Conservation (phyloP, 2,113 vertebrate genomes). For the Oryzias woworae region DNA sequence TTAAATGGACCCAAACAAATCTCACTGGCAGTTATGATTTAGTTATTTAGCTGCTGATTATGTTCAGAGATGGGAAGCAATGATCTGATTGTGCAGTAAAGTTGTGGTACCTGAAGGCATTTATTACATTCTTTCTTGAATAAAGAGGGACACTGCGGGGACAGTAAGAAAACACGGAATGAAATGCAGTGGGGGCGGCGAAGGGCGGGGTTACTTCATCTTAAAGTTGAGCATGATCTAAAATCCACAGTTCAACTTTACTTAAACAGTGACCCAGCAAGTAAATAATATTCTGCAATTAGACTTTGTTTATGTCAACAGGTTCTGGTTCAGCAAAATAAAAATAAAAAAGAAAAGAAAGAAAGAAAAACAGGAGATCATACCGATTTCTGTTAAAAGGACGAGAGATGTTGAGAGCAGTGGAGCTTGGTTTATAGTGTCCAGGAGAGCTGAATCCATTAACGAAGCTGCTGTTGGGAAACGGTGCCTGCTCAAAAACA, state of each 20-base stretch:
- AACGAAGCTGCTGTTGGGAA: constrained; percentile 95
- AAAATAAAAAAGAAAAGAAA: background rate
- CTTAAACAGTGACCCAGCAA: constrained; percentile 33
- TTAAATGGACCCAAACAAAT: constrained; percentile 33
- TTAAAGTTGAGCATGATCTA: constrained; percentile 23
- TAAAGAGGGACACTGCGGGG: constrained; percentile 83
- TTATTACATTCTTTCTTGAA: constrained; percentile 88
- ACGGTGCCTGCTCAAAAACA: constrained; percentile 85
- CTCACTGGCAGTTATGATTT: constrained; percentile 44
- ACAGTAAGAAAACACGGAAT: constrained; percentile 73
- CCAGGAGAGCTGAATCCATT: constrained; percentile 92
- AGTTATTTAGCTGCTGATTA: constrained; percentile 56
- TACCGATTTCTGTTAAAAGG: constrained; percentile 96
- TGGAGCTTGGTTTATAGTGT: constrained; percentile 90
- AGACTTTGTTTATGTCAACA: constrained; percentile 14
- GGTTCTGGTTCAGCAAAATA: background rate
- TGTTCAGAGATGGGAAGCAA: constrained; percentile 60
- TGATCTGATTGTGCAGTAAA: constrained; percentile 62
- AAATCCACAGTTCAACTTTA: constrained; percentile 28
- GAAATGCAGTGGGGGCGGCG: constrained; percentile 44
- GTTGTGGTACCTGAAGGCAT: constrained; percentile 82
- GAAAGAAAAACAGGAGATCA: constrained; percentile 16
- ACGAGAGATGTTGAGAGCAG: constrained; percentile 86
- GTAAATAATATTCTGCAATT: constrained; percentile 8
- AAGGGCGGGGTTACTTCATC: constrained; percentile 12